Evolutionary conservation across 2,113 vertebrate species (phyloP), one percentile per base, ranked within the genome.

Genomic region (Pogonocichla stellata): DNA sequence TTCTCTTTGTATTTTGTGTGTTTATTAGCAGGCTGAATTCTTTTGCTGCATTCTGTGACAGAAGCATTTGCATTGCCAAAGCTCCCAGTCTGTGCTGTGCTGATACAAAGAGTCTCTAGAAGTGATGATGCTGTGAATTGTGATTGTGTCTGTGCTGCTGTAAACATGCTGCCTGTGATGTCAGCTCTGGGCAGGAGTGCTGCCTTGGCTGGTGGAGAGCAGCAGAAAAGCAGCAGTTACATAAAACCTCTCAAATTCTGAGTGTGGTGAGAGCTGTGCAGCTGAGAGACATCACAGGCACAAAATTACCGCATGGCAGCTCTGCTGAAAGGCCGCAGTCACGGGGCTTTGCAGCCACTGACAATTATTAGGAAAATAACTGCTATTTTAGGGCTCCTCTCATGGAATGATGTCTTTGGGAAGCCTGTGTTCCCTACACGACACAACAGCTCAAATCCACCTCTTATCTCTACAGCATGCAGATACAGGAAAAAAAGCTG

Each of bases 91-190:
- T 47, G 81, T 61, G 31, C 80, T 28, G 6, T 94, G 62, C 53
- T 62, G 65, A 74, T 70, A 94, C 95, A 95, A 66, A 92, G 92
- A 4, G 64, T 51, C 71, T 66, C 34, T 12, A 56, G 87, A 92
- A 95, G 67, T 31, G 93, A 72, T 82, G 93, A 86, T 91, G 73
- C 81, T 29, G 4, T 87, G 80, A 51, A 81, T 87, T 93, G 84
- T 67, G 6, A 89, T 86, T 89, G 70, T 95, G 19, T 84, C 73
- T 17, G 90, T 45, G 61, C 28, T 81, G 53, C 78, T 85, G 74
- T 79, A 77, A 91, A 95, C 94, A 92, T 54, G 6, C 77, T 16
- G 91, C 73, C 94, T 78, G 92, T 86, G 92, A 89, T 67, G 86
- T 81, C 92, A 73, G 48, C 58, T 54, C 38, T 33, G 38, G 10